Evolutionary conservation across 2,888 invertebrate species (phyloP).

Genomic region (Polyommatus icarus): DNA sequence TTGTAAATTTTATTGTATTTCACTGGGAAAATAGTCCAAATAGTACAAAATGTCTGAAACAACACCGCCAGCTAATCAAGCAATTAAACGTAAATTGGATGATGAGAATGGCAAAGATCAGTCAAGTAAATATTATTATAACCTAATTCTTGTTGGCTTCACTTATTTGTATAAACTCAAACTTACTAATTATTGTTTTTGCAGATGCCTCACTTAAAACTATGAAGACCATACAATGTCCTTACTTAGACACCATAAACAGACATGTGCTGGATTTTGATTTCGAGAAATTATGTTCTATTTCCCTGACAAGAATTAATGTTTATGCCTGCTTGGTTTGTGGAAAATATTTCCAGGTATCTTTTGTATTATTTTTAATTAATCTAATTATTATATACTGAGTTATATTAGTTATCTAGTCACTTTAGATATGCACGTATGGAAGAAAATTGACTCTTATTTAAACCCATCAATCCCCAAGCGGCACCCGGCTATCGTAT

Average conservation of each 20-base stretch:
- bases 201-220: conserved; percentile 56
- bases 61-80: background rate
- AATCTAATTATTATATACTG: too few relatives aligned
- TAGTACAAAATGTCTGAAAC: background rate
- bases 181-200: background rate
- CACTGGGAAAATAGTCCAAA: background rate
- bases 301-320: conserved; percentile 98
- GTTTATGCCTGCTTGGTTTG: conserved; percentile 99
- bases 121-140: background rate
- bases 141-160: background rate
- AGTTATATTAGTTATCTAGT: too few relatives aligned
- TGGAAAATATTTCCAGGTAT: conserved; percentile 95
- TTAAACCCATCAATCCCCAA: too few relatives aligned
- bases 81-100: background rate
- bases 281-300: conserved; percentile 99
- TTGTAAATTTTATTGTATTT: background rate
- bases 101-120: background rate
- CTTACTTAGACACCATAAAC: conserved; percentile 99
- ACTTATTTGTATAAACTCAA: background rate
- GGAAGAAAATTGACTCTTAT: too few relatives aligned
- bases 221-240: conserved; percentile 84
- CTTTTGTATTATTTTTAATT: background rate
- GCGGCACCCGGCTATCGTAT: too few relatives aligned
- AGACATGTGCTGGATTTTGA: conserved; percentile 98
- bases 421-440: too few relatives aligned